phyloP scores from a whole-genome alignment of 2,113 vertebrate species.

The Amia ocellicauda region DNA sequence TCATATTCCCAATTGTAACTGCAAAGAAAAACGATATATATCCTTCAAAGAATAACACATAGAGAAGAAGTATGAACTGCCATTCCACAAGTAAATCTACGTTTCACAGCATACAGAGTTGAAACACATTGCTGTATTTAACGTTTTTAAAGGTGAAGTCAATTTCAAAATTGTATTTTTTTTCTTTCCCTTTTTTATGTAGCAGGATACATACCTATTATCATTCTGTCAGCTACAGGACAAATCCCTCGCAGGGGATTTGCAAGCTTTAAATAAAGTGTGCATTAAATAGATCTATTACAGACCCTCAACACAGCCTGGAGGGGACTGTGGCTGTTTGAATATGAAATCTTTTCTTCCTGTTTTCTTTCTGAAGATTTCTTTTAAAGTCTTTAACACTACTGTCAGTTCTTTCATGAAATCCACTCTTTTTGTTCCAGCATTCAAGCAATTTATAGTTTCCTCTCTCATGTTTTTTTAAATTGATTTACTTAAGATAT shows the following conservation, averaged over 20 bases:
- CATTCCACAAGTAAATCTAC: too few species aligned
- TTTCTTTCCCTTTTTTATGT: not conserved
- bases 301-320: not conserved
- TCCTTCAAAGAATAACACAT: not conserved
- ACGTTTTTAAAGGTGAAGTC: not conserved
- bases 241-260: conserved; percentile 1
- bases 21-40: not conserved
- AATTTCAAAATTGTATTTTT: conserved; percentile 2
- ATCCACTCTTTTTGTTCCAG: not conserved
- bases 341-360: not conserved
- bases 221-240: conserved; percentile 3
- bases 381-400: not conserved
- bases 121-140: not conserved
- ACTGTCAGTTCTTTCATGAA: conserved; percentile 1
- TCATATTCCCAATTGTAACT: not conserved
- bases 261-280: conserved; percentile 15
- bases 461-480: not conserved
- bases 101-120: not conserved
- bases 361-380: not conserved
- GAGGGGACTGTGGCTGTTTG: conserved; percentile 1
- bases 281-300: conserved; percentile 15
- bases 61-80: not conserved
- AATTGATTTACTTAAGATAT: not conserved
- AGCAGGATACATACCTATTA: conserved; percentile 14
- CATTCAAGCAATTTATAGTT: not conserved